Evolutionary conservation across 37 sponge, comb jelly and placozoan species (phyloP).

Genomic region (Theonella swinhoei): DNA sequence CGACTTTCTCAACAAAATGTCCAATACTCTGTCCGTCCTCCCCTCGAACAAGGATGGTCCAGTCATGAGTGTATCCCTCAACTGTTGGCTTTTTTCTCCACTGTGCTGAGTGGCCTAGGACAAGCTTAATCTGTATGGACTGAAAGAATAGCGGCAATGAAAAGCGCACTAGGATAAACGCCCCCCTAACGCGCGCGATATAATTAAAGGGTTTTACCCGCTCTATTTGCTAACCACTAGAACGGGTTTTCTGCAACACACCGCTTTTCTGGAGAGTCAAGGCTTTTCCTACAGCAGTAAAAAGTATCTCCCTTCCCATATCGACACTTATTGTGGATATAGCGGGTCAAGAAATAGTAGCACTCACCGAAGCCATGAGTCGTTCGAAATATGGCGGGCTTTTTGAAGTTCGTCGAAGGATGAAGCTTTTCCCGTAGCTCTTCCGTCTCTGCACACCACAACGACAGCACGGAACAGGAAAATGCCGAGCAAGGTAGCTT

Average conservation of each 20-base stretch:
- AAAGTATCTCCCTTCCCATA: no score
- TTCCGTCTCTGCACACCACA: not conserved
- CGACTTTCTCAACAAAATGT: constrained; percentile 95
- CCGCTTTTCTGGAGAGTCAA: no score
- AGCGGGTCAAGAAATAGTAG: no score
- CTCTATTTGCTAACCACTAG: no score
- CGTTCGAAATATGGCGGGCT: not conserved
- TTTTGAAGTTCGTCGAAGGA: not conserved
- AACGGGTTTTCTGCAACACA: no score
- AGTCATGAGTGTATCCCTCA: constrained; percentile 97
- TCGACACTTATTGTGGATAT: no score
- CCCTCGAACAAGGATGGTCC: constrained; percentile 93
- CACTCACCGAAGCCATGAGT: not conserved
- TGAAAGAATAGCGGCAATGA: not conserved
- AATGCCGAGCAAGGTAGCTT: not conserved
- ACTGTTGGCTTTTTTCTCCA: constrained; percentile 88
- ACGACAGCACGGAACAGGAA: not conserved
- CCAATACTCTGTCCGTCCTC: constrained; percentile 86
- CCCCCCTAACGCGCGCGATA: not conserved
- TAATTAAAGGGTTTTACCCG: not conserved
- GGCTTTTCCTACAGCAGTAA: no score
- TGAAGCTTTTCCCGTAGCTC: not conserved
- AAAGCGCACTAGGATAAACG: not conserved
- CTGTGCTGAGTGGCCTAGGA: constrained; percentile 92
- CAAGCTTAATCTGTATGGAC: constrained; percentile 87